Conservation (phyloP, 2,888 invertebrate genomes). For the Andrena marginata region DNA sequence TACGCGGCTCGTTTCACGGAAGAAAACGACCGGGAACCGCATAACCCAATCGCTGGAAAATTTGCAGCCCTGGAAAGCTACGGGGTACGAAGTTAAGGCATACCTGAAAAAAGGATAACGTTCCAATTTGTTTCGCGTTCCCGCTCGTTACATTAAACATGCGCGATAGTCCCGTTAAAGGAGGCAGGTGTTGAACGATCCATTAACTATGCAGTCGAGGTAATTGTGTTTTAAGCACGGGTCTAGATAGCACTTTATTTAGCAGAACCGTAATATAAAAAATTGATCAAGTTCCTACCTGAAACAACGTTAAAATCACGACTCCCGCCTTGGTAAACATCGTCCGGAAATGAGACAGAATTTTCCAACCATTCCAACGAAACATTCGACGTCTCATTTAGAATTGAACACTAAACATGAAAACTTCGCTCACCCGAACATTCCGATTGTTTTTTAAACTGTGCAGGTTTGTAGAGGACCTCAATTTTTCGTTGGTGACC, state of each 20-base stretch:
- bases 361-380: too few relatives aligned
- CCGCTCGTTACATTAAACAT: slow-evolving; percentile 49
- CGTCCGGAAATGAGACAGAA: too few relatives aligned
- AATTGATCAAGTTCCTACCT: slow-evolving; percentile 20
- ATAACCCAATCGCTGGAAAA: slow-evolving; percentile 37
- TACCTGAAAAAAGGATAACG: slow-evolving; percentile 52
- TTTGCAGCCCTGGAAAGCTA: not conserved
- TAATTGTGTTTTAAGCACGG: slow-evolving; percentile 59
- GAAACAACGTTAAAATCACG: slow-evolving; percentile 1
- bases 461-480: too few relatives aligned
- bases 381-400: too few relatives aligned
- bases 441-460: too few relatives aligned
- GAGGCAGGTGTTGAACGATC: slow-evolving; percentile 59
- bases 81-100: not conserved
- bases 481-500: too few relatives aligned
- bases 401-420: too few relatives aligned
- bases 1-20: slow-evolving; percentile 33
- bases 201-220: slow-evolving; percentile 50
- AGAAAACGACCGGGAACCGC: not conserved
- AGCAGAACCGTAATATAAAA: slow-evolving; percentile 36
- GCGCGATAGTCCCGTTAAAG: slow-evolving; percentile 7
- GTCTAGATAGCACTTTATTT: slow-evolving; percentile 41
- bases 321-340: too few relatives aligned
- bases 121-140: slow-evolving; percentile 55
- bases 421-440: too few relatives aligned